Percentiles rank a stretch among this genome's conserved stretches.
These are phyloP conservation scores for Drosophila dunni DNA, from an alignment of 1,140 invertebrate genomes.

Conservation along the genomic window DNA sequence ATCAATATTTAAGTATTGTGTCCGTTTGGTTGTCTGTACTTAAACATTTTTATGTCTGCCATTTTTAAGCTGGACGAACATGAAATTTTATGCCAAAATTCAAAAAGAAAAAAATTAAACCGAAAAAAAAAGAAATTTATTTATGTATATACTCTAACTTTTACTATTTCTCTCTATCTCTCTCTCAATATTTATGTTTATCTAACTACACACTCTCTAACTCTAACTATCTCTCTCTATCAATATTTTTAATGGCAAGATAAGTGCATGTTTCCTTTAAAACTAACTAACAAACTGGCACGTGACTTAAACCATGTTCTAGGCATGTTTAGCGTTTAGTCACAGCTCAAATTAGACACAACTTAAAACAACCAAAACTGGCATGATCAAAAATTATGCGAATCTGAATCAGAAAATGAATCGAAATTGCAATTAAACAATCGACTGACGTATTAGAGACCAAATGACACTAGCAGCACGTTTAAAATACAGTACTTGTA, in stretches of 20 bases:
- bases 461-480: slow-evolving; percentile 36
- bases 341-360: slow-evolving; percentile 42
- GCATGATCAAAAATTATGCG: slow-evolving; percentile 32
- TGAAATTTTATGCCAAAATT: slow-evolving; percentile 74
- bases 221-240: slow-evolving; percentile 2
- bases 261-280: slow-evolving; percentile 71
- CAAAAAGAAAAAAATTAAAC: slow-evolving; percentile 50
- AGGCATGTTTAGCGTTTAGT: slow-evolving; percentile 63
- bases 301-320: slow-evolving; percentile 31
- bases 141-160: slow-evolving; percentile 47
- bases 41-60: slow-evolving; percentile 85
- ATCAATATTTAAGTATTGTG: slow-evolving; percentile 80
- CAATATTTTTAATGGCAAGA: slow-evolving; percentile 39
- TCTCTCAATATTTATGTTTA: slow-evolving; percentile 13
- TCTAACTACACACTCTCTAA: slow-evolving; percentile 4
- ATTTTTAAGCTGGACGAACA: slow-evolving; percentile 68
- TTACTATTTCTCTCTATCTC: slow-evolving; percentile 29
- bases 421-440: slow-evolving; percentile 16
- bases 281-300: slow-evolving; percentile 27
- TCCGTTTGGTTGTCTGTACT: slow-evolving; percentile 84
- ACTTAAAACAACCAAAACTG: slow-evolving; percentile 8
- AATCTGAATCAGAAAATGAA: slow-evolving; percentile 6
- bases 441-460: slow-evolving; percentile 25
- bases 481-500: slow-evolving; percentile 23
- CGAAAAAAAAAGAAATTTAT: slow-evolving; percentile 21